phyloP scores from a whole-genome alignment of 2,113 vertebrate species.

The Cephalopholis sonnerati region DNA sequence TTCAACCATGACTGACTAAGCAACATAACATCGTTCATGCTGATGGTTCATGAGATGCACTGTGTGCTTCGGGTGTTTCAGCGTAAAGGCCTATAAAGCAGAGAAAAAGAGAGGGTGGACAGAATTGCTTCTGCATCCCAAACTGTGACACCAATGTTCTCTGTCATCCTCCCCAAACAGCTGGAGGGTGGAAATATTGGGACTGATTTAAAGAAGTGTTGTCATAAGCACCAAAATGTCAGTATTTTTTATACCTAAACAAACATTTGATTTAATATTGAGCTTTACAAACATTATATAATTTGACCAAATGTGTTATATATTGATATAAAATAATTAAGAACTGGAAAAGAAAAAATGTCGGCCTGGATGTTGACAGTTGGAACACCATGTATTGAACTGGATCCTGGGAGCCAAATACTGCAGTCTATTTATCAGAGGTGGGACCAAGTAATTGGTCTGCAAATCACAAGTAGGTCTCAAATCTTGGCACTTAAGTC shows the following conservation, averaged over 20 bases:
- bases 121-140: conserved; percentile 46
- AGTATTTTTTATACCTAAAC: neutral
- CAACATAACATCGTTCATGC: conserved; percentile 6
- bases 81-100: conserved; percentile 22
- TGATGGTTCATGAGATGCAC: neutral
- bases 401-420: neutral
- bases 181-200: neutral
- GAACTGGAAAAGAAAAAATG: neutral
- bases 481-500: too few relatives aligned
- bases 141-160: neutral
- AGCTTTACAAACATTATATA: neutral
- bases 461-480: too few relatives aligned
- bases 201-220: neutral
- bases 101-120: conserved; percentile 41
- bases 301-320: neutral
- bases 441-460: too few relatives aligned
- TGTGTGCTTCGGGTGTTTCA: conserved; percentile 62
- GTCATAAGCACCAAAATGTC: neutral
- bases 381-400: neutral
- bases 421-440: too few relatives aligned
- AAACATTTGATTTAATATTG: neutral
- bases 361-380: neutral
- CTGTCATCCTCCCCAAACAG: neutral
- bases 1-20: conserved; percentile 6
- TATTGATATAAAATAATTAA: too few relatives aligned